A percentile compares a stretch with the other conserved stretches of the same genome.
phyloP scores from a whole-genome alignment of 2,888 invertebrate genomes.

The Parasteatoda lunata region DNA sequence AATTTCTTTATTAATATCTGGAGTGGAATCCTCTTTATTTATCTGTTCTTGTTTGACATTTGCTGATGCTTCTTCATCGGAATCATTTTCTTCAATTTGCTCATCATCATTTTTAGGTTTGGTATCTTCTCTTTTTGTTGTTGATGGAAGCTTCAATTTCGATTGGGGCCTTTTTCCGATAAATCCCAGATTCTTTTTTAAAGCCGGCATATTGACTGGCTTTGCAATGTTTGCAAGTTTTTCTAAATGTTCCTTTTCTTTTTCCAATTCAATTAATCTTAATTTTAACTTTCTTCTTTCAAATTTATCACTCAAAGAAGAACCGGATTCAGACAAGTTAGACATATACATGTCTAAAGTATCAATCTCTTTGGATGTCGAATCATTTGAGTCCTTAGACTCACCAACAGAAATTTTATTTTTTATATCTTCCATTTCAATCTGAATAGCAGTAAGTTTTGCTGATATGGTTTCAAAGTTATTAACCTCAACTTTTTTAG shows the following conservation, averaged over 20 bases:
- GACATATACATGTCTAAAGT: constrained; percentile 89
- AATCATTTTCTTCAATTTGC: constrained; percentile 68
- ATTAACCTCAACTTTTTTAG: constrained; percentile 77
- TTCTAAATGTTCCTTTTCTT: constrained; percentile 81
- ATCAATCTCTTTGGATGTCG: constrained; percentile 76
- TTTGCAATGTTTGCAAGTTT: constrained; percentile 82
- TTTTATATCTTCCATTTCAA: constrained; percentile 80
- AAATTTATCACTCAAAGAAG: constrained; percentile 73
- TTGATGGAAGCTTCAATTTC: constrained; percentile 24
- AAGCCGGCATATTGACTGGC: constrained; percentile 74
- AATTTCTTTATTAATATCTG: constrained; percentile 12
- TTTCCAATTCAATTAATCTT: constrained; percentile 81
- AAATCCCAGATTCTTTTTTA: constrained; percentile 38
- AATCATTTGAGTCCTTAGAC: neutral
- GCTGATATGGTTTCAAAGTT: constrained; percentile 79
- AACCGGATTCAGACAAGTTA: constrained; percentile 67
- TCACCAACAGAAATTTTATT: constrained; percentile 74
- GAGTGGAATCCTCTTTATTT: constrained; percentile 4
- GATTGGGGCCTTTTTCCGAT: constrained; percentile 47
- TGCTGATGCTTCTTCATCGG: constrained; percentile 6
- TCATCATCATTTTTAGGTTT: constrained; percentile 2
- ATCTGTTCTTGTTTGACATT: constrained; percentile 13
- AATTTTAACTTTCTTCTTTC: constrained; percentile 74
- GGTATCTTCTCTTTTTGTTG: neutral
- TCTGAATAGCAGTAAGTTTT: constrained; percentile 77